Conservation (phyloP, 1,140 invertebrate genomes). For the Solen grandis region DNA sequence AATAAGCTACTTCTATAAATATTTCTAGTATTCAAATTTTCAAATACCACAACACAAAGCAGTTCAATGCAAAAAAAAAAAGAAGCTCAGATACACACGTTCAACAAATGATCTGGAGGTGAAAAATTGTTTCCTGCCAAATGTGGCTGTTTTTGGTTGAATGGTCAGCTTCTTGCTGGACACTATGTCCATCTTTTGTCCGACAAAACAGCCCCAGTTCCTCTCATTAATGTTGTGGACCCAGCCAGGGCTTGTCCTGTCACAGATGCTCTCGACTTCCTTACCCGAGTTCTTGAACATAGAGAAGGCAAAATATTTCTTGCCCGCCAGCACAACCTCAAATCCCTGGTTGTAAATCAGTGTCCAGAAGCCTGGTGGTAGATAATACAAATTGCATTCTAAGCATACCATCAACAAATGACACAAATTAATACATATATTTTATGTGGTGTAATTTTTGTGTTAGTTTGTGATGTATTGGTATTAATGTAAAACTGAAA, state of each 20-base stretch:
- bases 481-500: not conserved
- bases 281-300: conserved; percentile 66
- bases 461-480: not conserved
- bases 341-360: conserved; percentile 82
- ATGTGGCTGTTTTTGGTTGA: too few relatives aligned
- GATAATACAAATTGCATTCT: not conserved
- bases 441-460: not conserved
- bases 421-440: not conserved
- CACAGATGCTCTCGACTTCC: conserved; percentile 75
- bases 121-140: too few relatives aligned
- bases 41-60: too few relatives aligned
- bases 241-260: conserved; percentile 78
- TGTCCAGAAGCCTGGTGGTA: conserved; percentile 80
- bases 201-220: conserved; percentile 77
- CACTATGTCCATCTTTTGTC: conserved; percentile 66
- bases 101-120: not conserved
- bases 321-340: conserved; percentile 69
- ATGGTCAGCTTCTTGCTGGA: too few relatives aligned
- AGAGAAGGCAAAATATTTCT: conserved; percentile 81
- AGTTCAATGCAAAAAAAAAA: not conserved
- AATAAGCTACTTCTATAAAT: too few relatives aligned
- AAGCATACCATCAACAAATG: not conserved
- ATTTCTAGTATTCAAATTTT: too few relatives aligned
- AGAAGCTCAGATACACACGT: not conserved
- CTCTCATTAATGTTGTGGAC: conserved; percentile 78